Evolutionary conservation across 1,140 invertebrate genomes (phyloP).

Genomic region (Drosophila chauvacae): DNA sequence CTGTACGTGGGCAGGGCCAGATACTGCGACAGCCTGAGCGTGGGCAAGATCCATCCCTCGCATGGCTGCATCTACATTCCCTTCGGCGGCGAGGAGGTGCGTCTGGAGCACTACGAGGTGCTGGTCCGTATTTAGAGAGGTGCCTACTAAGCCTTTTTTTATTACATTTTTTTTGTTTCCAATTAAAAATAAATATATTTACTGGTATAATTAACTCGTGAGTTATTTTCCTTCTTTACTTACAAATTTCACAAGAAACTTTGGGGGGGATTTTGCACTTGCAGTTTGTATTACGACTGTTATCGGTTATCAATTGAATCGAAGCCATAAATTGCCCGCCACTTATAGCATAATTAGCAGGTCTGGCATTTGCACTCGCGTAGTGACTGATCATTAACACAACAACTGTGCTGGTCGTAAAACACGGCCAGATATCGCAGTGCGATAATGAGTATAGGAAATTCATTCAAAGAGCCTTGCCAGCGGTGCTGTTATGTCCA

Average conservation of each 20-base stretch:
- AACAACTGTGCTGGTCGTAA: conserved; percentile 2
- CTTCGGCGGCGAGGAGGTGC: conserved; percentile 87
- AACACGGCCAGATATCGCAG: conserved; percentile 22
- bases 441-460: conserved; percentile 1
- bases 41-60: conserved; percentile 87
- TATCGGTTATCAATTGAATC: conserved; percentile 26
- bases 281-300: not conserved
- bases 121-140: conserved; percentile 42
- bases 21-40: conserved; percentile 86
- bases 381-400: conserved; percentile 5
- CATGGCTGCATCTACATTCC: conserved; percentile 88
- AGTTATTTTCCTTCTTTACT: not conserved
- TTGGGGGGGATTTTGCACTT: conserved; percentile 1
- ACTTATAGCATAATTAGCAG: conserved; percentile 13
- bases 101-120: conserved; percentile 87
- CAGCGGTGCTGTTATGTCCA: not conserved
- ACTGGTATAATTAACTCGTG: not conserved
- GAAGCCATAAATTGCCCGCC: conserved; percentile 25
- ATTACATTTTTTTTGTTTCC: not conserved
- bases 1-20: conserved; percentile 87
- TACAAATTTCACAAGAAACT: not conserved
- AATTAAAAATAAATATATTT: conserved; percentile 1
- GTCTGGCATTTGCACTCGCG: conserved; percentile 12
- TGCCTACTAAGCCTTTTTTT: not conserved
- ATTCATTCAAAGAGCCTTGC: conserved; percentile 3